Conservation (phyloP, 2,888 invertebrate species). For the Heliconius cydno region DNA sequence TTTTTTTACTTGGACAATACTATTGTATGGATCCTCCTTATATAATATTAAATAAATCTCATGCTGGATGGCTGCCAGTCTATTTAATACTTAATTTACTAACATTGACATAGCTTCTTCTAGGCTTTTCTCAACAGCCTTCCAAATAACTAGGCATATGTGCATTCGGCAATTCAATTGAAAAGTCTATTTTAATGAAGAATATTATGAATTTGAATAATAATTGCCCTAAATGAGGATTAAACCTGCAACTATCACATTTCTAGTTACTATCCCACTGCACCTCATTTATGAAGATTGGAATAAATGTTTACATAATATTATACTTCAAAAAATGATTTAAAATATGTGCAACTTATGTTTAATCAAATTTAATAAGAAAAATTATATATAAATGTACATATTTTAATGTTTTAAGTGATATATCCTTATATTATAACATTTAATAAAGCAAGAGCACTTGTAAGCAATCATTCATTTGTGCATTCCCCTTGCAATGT, state of each 20-base stretch:
- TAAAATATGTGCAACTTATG: not conserved
- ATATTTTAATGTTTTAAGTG: not conserved
- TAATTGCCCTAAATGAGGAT: not conserved
- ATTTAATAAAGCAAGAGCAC: constrained; percentile 53
- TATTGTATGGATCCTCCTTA: no score
- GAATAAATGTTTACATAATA: not conserved
- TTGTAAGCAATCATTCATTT: constrained; percentile 81
- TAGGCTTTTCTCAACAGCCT: no score
- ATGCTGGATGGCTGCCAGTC: no score
- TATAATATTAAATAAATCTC: no score
- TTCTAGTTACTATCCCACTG: not conserved
- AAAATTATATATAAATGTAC: constrained; percentile 3
- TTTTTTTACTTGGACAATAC: no score
- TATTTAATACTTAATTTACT: no score
- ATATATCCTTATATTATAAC: constrained; percentile 9
- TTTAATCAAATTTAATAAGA: no score
- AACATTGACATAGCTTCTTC: no score
- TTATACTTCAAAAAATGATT: not conserved
- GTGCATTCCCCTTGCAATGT: constrained; percentile 60
- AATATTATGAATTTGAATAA: no score
- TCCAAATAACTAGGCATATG: no score
- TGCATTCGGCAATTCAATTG: no score
- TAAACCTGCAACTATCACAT: not conserved
- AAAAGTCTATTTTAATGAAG: no score
- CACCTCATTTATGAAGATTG: not conserved